Base-by-base conservation (phyloP, 2,888 invertebrate genomes). In the Tachina lurida region DNA sequence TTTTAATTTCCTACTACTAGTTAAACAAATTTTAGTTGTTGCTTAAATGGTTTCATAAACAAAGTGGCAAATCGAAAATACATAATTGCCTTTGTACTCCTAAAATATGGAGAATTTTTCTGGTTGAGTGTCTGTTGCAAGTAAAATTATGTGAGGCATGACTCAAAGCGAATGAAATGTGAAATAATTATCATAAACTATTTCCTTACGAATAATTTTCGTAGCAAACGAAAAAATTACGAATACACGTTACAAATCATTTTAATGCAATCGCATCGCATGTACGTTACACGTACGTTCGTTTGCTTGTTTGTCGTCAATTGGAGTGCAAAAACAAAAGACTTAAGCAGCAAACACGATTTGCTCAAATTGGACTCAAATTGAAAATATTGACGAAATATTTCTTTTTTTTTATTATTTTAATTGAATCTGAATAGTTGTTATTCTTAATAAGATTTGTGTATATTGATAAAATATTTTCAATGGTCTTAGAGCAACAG, bases 1-100 rank as follows among this genome's bases (percentile, higher is more conserved):
- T 3, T 65, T n/a, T 19, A 56, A 10, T 22, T 43, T 62, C 10
- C n/a, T 15, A 62, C 43, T 58, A 58, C 39, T 71, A n/a, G n/a
- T n/a, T n/a, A 58, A 71, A 58, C 31, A 58, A 45, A 43, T 70
- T 41, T 41, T 56, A 45, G 19, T 71, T 15, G 58, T 1, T 78
- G 78, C 13, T 63, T 84, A 75, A 67, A 65, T 10, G 58, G n/a
- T 15, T 60, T 43, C 22, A 10, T 45, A 70, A 65, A 70, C 81
- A 68, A 86, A 81, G 78, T 78, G 71, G 71, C 41, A 76, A 65
- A 76, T 47, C 39, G 77, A 82, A 81, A 84, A 79, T 84, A 84
- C n/a, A 74, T 84, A 65, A 84, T 74, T 31, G 31, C 31, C 31
- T 7, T 31, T 31, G 31, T 31, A 31, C 31, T 31, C 5, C 7